Base-by-base conservation (phyloP, 2,888 invertebrate species). In the Morpho achilles region DNA sequence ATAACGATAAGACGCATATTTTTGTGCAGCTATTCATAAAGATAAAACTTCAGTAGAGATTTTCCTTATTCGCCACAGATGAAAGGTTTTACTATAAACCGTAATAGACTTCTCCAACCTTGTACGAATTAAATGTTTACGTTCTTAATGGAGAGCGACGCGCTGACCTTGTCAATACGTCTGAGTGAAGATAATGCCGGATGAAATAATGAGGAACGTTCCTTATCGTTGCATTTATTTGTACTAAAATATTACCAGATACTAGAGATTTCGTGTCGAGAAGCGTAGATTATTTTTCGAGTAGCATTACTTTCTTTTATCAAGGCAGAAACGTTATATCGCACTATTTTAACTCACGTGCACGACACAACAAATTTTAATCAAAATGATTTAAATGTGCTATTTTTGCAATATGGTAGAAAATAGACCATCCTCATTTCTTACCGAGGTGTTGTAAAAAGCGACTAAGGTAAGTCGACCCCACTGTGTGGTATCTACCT, bases 151-250 rank as follows among this genome's bases (percentile, higher is more conserved):
- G 63, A 68, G 62, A 74, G 62, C 65, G 60, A 60, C 65, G 65
- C 66, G 66, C 63, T 70, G 73, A 76, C 84, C 84, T 84, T 81
- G 80, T 76, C 74, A 71, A 65, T 70, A 67, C 66, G 64, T 63
- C 63, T 72, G 74, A 76, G 69, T 71, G 76, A 75, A 77, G 74
- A 71, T 72, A 76, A 80, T 76, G 75, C 75, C 75, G 70, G 67
- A 71, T 67, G 70, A 71, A 73, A 75, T 74, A 74, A 75, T 69
- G 72, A 48, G 23, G 32, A 42, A 40, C 42, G 42, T 23, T 54
- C 32, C n/a, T 7, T 54, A 47, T 53, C 53, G 40, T 41, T 54
- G 7, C 7, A 23, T 40, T 9, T 42, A n/a, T 48, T 48, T 41
- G 23, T 7, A 48, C 47, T 22, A 42, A 54, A 48, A 23, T 54